Evolutionary conservation across 2,113 vertebrate genomes (phyloP).

Genomic region (Dasyurus viverrinus): DNA sequence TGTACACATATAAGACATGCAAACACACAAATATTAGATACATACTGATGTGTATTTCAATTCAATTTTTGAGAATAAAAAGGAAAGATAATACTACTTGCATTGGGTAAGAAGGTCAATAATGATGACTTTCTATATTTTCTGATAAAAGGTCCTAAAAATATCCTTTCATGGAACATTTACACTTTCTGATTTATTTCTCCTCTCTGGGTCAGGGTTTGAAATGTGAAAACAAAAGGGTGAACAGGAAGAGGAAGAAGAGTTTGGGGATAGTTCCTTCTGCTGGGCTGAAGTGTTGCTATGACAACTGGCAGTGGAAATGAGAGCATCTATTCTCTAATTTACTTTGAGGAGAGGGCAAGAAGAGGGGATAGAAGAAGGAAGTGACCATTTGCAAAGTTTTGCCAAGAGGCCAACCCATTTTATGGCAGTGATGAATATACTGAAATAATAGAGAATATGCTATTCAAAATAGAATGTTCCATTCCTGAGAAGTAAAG

Average conservation of each 20-base stretch:
- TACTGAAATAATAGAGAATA: not conserved
- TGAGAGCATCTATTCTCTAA: conserved; percentile 54
- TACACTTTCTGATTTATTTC: conserved; percentile 64
- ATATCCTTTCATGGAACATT: conserved; percentile 65
- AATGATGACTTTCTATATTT: conserved; percentile 46
- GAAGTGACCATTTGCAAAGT: not conserved
- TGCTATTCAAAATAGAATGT: not conserved
- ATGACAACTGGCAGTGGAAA: conserved; percentile 75
- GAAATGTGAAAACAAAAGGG: conserved; percentile 57
- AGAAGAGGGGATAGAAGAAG: conserved; percentile 10
- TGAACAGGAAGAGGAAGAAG: not conserved
- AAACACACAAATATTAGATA: not conserved
- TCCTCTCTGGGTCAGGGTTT: conserved; percentile 55
- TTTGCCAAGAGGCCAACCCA: not conserved
- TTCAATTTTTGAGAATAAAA: not conserved
- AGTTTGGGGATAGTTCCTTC: conserved; percentile 35
- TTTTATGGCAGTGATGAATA: not conserved
- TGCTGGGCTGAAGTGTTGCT: conserved; percentile 73
- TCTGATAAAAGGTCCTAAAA: conserved; percentile 54
- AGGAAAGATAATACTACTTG: not conserved
- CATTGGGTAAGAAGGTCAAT: conserved; percentile 52
- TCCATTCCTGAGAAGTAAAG: not conserved
- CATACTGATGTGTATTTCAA: not conserved
- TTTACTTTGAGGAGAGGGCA: conserved; percentile 67
- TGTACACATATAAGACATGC: too few relatives aligned